Conservation (phyloP, 2,888 invertebrate genomes). For the Temnothorax rugatulus region DNA sequence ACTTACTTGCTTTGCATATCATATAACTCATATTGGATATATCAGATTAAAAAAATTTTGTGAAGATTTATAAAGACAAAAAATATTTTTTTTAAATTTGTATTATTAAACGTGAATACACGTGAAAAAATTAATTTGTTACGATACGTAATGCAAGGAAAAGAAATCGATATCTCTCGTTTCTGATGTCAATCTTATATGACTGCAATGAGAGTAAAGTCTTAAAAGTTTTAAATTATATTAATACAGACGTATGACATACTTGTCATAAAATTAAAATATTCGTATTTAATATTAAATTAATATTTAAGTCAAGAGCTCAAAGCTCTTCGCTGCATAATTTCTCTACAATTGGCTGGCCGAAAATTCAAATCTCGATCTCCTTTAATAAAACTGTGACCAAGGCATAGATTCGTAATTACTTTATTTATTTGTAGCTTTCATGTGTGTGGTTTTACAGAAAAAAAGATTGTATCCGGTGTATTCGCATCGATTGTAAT, state of each 20-base stretch:
- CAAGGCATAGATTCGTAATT: slow-evolving; percentile 82
- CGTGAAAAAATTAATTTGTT: neutral
- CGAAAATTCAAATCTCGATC: neutral
- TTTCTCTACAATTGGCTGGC: neutral
- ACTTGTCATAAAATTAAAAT: slow-evolving; percentile 15
- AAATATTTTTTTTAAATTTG: neutral
- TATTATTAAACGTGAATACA: neutral
- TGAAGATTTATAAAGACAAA: neutral
- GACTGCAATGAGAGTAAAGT: neutral
- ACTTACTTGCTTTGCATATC: neutral
- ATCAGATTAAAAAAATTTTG: slow-evolving; percentile 4
- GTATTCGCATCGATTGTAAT: slow-evolving; percentile 80
- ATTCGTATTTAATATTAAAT: slow-evolving; percentile 25
- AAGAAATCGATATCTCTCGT: slow-evolving; percentile 4
- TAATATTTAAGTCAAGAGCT: neutral
- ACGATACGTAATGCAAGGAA: neutral
- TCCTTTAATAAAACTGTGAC: slow-evolving; percentile 61
- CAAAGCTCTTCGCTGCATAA: neutral
- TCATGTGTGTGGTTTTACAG: slow-evolving; percentile 83
- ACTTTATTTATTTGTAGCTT: slow-evolving; percentile 85
- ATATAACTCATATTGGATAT: neutral
- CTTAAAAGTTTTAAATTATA: slow-evolving; percentile 8
- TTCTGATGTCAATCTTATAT: neutral
- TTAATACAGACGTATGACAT: slow-evolving; percentile 14
- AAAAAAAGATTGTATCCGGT: slow-evolving; percentile 81